phyloP scores from a whole-genome alignment of 2,888 invertebrate species.

The Lasioglossum vierecki region DNA sequence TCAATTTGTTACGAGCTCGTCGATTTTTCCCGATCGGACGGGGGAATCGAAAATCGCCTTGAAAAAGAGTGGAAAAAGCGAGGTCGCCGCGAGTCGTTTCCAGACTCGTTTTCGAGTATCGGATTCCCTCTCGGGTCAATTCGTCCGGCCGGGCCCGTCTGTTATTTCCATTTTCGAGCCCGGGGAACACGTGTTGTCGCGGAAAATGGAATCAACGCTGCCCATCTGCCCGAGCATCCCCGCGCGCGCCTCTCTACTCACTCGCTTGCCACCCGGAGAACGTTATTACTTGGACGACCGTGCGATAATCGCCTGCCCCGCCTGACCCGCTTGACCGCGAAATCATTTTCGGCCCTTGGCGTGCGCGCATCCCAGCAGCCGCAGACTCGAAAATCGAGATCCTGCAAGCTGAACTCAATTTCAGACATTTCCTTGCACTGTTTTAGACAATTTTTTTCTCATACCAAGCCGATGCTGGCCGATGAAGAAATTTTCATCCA shows the following conservation, averaged over 20 bases:
- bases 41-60: constrained; percentile 51
- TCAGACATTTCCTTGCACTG: background rate
- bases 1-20: constrained; percentile 59
- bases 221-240: background rate
- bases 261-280: background rate
- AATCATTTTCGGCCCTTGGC: background rate
- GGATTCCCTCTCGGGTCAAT: constrained; percentile 46
- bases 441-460: background rate
- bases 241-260: background rate
- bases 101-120: constrained; percentile 52
- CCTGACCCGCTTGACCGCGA: background rate
- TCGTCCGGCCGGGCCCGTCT: constrained; percentile 25
- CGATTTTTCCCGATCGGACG: constrained; percentile 49
- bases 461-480: too few relatives aligned
- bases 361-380: background rate
- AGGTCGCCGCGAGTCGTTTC: constrained; percentile 25
- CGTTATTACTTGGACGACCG: constrained; percentile 23
- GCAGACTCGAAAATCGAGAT: background rate
- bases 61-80: constrained; percentile 32
- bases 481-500: too few relatives aligned
- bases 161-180: constrained; percentile 32
- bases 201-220: constrained; percentile 36
- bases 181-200: constrained; percentile 25
- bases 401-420: background rate
- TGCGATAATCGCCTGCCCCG: background rate